These are phyloP conservation scores for Folsomia manolachei DNA, from an alignment of 2,888 invertebrate species.

Conservation along the genomic window DNA sequence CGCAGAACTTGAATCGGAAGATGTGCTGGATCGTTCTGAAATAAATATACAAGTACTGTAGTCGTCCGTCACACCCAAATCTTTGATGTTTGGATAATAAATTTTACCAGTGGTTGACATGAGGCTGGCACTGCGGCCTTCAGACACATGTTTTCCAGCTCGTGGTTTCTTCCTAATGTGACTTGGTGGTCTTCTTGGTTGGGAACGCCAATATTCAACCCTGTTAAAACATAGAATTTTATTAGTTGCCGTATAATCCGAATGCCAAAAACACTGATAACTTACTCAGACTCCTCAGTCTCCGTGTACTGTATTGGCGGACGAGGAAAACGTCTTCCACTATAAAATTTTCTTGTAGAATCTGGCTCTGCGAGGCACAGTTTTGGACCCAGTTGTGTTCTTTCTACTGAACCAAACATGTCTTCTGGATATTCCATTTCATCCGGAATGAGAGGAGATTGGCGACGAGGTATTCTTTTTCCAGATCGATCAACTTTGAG, in stretches of 20 bases:
- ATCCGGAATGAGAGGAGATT: neutral
- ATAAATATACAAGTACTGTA: slow-evolving; percentile 13
- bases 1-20: slow-evolving; percentile 47
- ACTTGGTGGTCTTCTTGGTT: slow-evolving; percentile 42
- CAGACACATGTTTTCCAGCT: slow-evolving; percentile 26
- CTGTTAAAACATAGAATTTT: too few relatives aligned
- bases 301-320: slow-evolving; percentile 38
- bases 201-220: slow-evolving; percentile 46
- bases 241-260: too few relatives aligned
- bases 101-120: slow-evolving; percentile 36
- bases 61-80: neutral
- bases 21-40: slow-evolving; percentile 40
- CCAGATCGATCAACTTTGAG: slow-evolving; percentile 59
- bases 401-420: slow-evolving; percentile 42
- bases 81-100: neutral
- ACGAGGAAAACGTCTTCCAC: slow-evolving; percentile 28
- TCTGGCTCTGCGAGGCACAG: neutral
- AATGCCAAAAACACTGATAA: too few relatives aligned
- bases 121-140: slow-evolving; percentile 39
- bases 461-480: slow-evolving; percentile 41
- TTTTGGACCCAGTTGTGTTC: neutral
- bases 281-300: slow-evolving; percentile 51
- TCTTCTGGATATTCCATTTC: slow-evolving; percentile 51
- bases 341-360: slow-evolving; percentile 17
- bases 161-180: slow-evolving; percentile 44